Evolutionary conservation across 2,797 vertebrate genomes (phyloP).

Genomic region (Lagothrix lagotricha): DNA sequence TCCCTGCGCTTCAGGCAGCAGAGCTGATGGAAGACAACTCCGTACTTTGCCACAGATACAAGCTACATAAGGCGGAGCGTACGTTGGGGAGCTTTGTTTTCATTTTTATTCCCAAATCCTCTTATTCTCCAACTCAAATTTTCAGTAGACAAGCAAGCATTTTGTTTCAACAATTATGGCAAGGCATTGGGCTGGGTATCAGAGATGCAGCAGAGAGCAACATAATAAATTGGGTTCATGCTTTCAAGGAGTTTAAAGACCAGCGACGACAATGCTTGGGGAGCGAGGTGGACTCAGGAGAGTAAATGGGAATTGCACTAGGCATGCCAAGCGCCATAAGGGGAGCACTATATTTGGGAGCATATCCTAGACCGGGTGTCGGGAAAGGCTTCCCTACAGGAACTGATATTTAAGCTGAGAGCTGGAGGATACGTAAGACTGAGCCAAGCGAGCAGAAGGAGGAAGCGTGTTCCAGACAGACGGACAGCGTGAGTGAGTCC

Average conservation of each 20-base stretch:
- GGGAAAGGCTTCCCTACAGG: slow-evolving; percentile 35
- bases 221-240: not conserved
- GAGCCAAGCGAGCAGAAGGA: slow-evolving; percentile 49
- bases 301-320: not conserved
- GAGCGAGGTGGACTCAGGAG: not conserved
- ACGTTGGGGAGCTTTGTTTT: not conserved
- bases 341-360: not conserved
- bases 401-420: slow-evolving; percentile 43
- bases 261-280: not conserved
- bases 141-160: not conserved
- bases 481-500: not conserved
- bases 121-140: not conserved
- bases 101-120: not conserved
- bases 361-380: not conserved
- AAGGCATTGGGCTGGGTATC: not conserved
- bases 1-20: not conserved
- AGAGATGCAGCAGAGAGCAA: not conserved
- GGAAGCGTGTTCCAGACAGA: slow-evolving; percentile 23
- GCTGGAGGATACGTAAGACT: not conserved
- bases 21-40: not conserved
- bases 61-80: not conserved
- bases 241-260: not conserved
- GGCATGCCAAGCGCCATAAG: not conserved
- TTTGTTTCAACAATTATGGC: not conserved
- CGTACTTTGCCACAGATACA: not conserved